Evolutionary conservation across 2,888 invertebrate species (phyloP).

Genomic region (Morpho helenor): DNA sequence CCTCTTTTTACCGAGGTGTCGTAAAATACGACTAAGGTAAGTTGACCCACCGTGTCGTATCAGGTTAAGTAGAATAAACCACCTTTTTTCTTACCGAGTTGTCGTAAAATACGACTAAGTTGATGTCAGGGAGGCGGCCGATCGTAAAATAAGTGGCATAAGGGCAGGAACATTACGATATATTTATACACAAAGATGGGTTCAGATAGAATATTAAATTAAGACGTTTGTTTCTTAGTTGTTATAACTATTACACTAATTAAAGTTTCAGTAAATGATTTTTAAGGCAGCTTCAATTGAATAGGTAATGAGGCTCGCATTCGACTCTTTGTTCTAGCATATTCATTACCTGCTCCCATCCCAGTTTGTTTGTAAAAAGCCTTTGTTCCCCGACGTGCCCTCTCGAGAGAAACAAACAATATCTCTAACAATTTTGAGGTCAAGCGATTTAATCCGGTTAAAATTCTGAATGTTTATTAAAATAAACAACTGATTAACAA

Average conservation of each 20-base stretch:
- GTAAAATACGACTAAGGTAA: too few relatives aligned
- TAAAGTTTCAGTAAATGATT: constrained; percentile 68
- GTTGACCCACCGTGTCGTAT: too few relatives aligned
- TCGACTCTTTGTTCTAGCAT: constrained; percentile 66
- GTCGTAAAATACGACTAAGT: too few relatives aligned
- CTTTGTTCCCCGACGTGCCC: constrained; percentile 51
- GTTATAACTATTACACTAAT: constrained; percentile 40
- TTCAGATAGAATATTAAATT: neutral
- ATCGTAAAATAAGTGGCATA: too few relatives aligned
- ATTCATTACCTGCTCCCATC: constrained; percentile 68
- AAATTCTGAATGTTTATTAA: constrained; percentile 53
- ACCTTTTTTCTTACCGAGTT: too few relatives aligned
- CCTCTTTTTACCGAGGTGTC: too few relatives aligned
- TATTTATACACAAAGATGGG: too few relatives aligned
- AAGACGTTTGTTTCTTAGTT: neutral
- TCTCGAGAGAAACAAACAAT: constrained; percentile 60
- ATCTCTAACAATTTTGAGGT: constrained; percentile 66
- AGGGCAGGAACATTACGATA: too few relatives aligned
- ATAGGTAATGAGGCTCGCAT: constrained; percentile 68
- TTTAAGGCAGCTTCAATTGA: constrained; percentile 63
- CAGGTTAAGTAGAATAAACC: too few relatives aligned
- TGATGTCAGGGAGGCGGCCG: too few relatives aligned
- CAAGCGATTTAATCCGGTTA: constrained; percentile 49
- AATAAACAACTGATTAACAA: constrained; percentile 40
- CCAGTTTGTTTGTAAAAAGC: constrained; percentile 54